Base-by-base conservation (phyloP, 30 jellyfish, hydroid and myxozoan species). In the Turritopsis rubra region DNA sequence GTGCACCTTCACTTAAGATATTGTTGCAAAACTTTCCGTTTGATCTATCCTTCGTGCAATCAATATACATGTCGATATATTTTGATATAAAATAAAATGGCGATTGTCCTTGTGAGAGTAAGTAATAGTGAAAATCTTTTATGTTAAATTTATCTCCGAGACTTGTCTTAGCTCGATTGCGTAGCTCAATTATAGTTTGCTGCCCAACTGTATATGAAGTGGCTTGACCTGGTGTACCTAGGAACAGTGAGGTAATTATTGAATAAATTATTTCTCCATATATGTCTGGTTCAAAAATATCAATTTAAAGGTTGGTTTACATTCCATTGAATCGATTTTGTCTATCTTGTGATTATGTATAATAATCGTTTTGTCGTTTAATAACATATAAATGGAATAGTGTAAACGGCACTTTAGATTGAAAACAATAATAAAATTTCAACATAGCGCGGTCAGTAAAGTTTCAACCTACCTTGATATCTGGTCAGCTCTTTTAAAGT, bases 221-320 rank as follows among this genome's bases (percentile, higher is more conserved):
- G 16, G 97, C 97, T 78, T 90, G 97, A 4, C 95, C 97, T n/a
- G 97, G 97, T 7, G 97, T 86, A 1, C 97, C 97, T 90, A 65
- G n/a, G n/a, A 20, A 84, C 75, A 73, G 20, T 54, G 5, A 41
- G 29, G 25, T 5, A 82, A 28, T 7, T 21, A n/a, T 30, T 23
- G 53, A 8, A 1, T 30, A 20, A 30, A 27, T 3, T 13, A 5
- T 41, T 41, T 41, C n/a, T n/a, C n/a, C n/a, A n/a, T n/a, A n/a
- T n/a, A n/a, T 72, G 19, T n/a, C 19, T 72, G 18, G 18, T 19
- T 72, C 17, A 19, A 16, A 25, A 72, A 18, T 17, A 72, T 23
- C 80, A 72, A 23, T 72, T 17, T 72, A 72, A 17, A 16, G 19
- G 23, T 72, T 18, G n/a, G 72, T 18, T 54, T 54, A n/a, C n/a